phyloP scores from a whole-genome alignment of 2,797 vertebrate species.

The Monodelphis domestica region DNA sequence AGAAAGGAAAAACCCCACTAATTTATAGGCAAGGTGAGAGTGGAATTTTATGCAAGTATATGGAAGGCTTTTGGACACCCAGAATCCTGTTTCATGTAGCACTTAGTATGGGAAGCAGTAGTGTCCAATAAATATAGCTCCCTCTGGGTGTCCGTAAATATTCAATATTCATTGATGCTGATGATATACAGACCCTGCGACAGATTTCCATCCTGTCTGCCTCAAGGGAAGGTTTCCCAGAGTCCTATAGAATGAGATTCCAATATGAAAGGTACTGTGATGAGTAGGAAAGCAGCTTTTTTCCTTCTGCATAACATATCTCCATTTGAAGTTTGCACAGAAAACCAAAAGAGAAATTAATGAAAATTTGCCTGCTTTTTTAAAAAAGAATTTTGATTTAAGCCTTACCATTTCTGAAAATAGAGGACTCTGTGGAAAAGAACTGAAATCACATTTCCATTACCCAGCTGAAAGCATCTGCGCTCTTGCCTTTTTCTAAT shows the following conservation, averaged over 20 bases:
- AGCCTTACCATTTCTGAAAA: conserved; percentile 49
- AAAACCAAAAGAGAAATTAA: conserved; percentile 66
- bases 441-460: conserved; percentile 25
- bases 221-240: conserved; percentile 75
- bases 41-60: conserved; percentile 72
- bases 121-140: conserved; percentile 72
- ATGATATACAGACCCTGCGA: conserved; percentile 74
- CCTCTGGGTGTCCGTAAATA: conserved; percentile 74
- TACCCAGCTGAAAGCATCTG: conserved; percentile 44
- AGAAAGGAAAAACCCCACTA: conserved; percentile 32
- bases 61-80: conserved; percentile 65
- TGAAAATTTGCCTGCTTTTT: conserved; percentile 65
- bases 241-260: conserved; percentile 78
- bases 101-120: conserved; percentile 59
- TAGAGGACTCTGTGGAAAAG: neutral
- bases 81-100: conserved; percentile 64
- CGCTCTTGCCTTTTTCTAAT: conserved; percentile 50
- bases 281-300: conserved; percentile 71
- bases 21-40: conserved; percentile 65
- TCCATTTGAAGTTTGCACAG: conserved; percentile 74
- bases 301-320: conserved; percentile 74
- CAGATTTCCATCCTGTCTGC: conserved; percentile 76
- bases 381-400: conserved; percentile 49
- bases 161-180: conserved; percentile 80
- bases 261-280: conserved; percentile 67